These are phyloP conservation scores for Cryptocheilus praepositus DNA, from an alignment of 2,888 invertebrate species.

Conservation along the genomic window DNA sequence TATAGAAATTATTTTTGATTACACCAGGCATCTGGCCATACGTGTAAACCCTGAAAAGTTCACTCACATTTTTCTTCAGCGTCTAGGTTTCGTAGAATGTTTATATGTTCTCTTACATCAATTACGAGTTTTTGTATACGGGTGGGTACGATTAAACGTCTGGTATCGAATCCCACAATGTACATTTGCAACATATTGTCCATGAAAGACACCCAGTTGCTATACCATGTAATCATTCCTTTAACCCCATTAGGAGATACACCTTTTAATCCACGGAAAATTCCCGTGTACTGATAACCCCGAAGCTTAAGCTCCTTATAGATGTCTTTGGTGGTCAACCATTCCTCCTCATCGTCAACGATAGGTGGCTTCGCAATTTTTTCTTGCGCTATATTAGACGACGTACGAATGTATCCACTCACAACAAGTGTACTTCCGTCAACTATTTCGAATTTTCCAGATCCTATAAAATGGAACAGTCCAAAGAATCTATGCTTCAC, in stretches of 20 bases:
- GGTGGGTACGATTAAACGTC: constrained; percentile 78
- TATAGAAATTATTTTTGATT: too few relatives aligned
- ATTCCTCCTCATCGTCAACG: constrained; percentile 54
- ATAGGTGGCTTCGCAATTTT: constrained; percentile 56
- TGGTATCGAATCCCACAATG: constrained; percentile 74
- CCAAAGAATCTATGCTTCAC: constrained; percentile 6
- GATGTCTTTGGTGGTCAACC: constrained; percentile 67
- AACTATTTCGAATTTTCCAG: constrained; percentile 77
- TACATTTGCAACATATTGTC: constrained; percentile 83
- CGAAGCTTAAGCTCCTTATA: constrained; percentile 76
- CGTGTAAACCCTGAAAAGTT: constrained; percentile 1
- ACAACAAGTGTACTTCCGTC: constrained; percentile 83
- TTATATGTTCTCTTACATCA: constrained; percentile 75
- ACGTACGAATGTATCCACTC: constrained; percentile 81
- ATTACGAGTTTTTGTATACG: constrained; percentile 78
- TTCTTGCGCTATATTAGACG: constrained; percentile 73
- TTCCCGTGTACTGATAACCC: constrained; percentile 77
- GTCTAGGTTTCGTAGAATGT: constrained; percentile 53
- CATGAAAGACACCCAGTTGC: constrained; percentile 83
- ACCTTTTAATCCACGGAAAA: constrained; percentile 76
- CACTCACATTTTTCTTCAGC: constrained; percentile 40
- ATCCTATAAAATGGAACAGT: constrained; percentile 60
- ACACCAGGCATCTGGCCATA: too few relatives aligned
- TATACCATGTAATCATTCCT: constrained; percentile 77
- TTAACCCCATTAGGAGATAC: constrained; percentile 73